A percentile compares a stretch with the other conserved stretches of the same genome.
These are phyloP conservation scores for Cliona cf. orientalis DNA, from an alignment of 37 sponge, comb jelly and placozoan genomes.

Conservation along the genomic window DNA sequence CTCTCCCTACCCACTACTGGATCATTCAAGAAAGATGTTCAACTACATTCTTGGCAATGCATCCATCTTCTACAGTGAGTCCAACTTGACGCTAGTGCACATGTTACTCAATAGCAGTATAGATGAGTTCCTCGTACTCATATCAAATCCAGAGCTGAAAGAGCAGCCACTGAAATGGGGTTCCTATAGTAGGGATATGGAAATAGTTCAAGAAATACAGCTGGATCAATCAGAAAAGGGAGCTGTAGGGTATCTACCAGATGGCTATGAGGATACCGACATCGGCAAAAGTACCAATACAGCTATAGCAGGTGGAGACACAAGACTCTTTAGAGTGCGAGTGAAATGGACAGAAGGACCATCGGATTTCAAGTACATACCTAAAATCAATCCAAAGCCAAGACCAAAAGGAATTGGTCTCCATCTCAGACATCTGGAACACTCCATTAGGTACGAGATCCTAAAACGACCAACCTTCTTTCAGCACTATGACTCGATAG, in stretches of 20 bases:
- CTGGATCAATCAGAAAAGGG: slow-evolving; percentile 64
- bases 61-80: slow-evolving; percentile 2
- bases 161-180: slow-evolving; percentile 37
- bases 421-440: slow-evolving; percentile 28
- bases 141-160: slow-evolving; percentile 52
- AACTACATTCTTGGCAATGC: slow-evolving; percentile 18
- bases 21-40: slow-evolving; percentile 24
- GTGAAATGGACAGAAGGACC: not conserved
- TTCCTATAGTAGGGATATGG: slow-evolving; percentile 2
- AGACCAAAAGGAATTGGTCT: slow-evolving; percentile 43
- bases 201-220: slow-evolving; percentile 10
- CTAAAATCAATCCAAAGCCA: slow-evolving; percentile 36
- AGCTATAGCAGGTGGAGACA: slow-evolving; percentile 64
- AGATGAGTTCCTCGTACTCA: slow-evolving; percentile 22
- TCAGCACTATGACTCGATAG: slow-evolving; percentile 56
- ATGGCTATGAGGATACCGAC: slow-evolving; percentile 43
- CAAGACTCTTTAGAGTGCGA: slow-evolving; percentile 45
- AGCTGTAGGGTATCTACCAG: slow-evolving; percentile 49
- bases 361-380: not conserved
- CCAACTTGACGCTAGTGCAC: slow-evolving; percentile 22
- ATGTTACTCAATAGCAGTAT: not conserved
- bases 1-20: slow-evolving; percentile 47
- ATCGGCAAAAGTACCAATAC: slow-evolving; percentile 48
- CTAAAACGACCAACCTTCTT: slow-evolving; percentile 49
- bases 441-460: slow-evolving; percentile 38